These are phyloP conservation scores for Taphrorychus bicolor DNA, from an alignment of 2,888 invertebrate species.

Conservation along the genomic window DNA sequence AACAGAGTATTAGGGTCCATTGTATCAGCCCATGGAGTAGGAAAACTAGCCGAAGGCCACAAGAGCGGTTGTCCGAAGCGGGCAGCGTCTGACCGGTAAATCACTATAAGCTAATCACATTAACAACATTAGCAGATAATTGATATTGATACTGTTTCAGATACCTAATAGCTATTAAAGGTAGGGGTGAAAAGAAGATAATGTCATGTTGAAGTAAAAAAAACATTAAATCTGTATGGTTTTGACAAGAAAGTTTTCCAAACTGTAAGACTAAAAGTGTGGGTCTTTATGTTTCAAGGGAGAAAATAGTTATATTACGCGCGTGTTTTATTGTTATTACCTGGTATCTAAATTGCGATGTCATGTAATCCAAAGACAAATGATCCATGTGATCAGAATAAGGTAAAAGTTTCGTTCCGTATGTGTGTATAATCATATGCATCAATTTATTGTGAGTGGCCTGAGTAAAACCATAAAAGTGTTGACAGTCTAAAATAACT, in stretches of 20 bases:
- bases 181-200: not conserved
- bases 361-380: slow-evolving; percentile 69
- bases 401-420: slow-evolving; percentile 70
- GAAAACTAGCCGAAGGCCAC: slow-evolving; percentile 75
- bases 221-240: too few relatives aligned
- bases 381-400: slow-evolving; percentile 63
- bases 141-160: too few relatives aligned
- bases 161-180: slow-evolving; percentile 58
- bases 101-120: slow-evolving; percentile 75
- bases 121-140: too few relatives aligned
- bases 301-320: too few relatives aligned
- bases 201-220: not conserved
- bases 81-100: slow-evolving; percentile 70
- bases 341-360: slow-evolving; percentile 56
- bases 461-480: slow-evolving; percentile 76
- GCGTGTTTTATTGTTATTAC: too few relatives aligned
- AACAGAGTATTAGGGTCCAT: slow-evolving; percentile 66
- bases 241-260: too few relatives aligned
- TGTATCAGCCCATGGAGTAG: slow-evolving; percentile 84
- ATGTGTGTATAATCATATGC: slow-evolving; percentile 65
- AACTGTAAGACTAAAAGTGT: too few relatives aligned
- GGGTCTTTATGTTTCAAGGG: too few relatives aligned
- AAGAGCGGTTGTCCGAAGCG: slow-evolving; percentile 62
- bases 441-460: slow-evolving; percentile 73
- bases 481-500: slow-evolving; percentile 83